phyloP scores from a whole-genome alignment of 2,797 vertebrate species.

The Cryptoprocta ferox region DNA sequence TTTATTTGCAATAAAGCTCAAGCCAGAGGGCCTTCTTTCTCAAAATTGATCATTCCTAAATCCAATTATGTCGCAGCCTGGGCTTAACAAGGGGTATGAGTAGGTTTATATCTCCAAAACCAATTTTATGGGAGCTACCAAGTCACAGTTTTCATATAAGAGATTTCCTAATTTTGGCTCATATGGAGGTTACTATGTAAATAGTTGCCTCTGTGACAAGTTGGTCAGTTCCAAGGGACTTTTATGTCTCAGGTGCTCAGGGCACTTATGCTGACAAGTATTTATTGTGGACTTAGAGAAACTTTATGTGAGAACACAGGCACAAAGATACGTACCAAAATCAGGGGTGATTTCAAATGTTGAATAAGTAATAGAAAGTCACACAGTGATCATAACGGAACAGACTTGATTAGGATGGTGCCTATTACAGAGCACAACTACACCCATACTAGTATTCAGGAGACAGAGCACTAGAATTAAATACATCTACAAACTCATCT shows the following conservation, averaged over 20 bases:
- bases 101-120: not conserved
- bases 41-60: not conserved
- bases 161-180: not conserved
- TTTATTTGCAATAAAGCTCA: not conserved
- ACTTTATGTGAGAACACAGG: too few species aligned
- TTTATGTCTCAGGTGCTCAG: not conserved
- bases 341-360: not conserved
- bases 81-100: rapidly evolving
- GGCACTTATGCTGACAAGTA: not conserved
- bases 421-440: rapidly evolving
- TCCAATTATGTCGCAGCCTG: rapidly evolving
- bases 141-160: too few species aligned
- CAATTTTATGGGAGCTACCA: not conserved
- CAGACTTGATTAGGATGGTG: rapidly evolving
- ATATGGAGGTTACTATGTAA: not conserved
- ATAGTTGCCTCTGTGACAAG: not conserved
- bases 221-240: too few species aligned
- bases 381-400: rapidly evolving
- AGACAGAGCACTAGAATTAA: too few species aligned
- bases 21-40: not conserved
- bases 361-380: not conserved
- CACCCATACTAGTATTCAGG: rapidly evolving
- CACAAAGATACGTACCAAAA: not conserved
- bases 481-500: not conserved
- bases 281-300: not conserved